Conservation (phyloP, 2,888 invertebrate species). For the Sthenelais limicola region DNA sequence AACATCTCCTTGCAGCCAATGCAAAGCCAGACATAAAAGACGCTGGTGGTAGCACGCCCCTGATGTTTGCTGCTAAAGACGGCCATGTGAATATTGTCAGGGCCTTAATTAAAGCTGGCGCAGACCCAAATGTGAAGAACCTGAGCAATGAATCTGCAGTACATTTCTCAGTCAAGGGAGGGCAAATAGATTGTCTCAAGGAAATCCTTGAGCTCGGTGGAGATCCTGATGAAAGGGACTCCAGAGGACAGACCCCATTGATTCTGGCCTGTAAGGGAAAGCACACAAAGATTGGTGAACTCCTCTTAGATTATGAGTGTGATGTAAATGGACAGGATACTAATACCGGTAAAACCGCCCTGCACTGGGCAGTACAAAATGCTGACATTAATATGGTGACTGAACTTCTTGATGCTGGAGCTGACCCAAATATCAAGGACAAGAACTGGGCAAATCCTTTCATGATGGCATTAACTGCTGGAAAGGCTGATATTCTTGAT, state of each 20-base stretch:
- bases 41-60: constrained; percentile 47
- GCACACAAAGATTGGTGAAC: constrained; percentile 35
- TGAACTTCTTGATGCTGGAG: constrained; percentile 42
- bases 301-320: constrained; percentile 43
- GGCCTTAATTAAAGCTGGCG: constrained; percentile 58
- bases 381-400: constrained; percentile 35
- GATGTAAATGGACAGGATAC: constrained; percentile 49
- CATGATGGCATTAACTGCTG: constrained; percentile 55
- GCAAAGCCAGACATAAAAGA: constrained; percentile 44
- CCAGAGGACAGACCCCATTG: constrained; percentile 60
- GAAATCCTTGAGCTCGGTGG: constrained; percentile 59
- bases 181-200: constrained; percentile 58
- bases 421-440: constrained; percentile 48
- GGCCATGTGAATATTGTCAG: constrained; percentile 53
- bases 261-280: constrained; percentile 57
- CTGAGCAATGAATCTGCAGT: constrained; percentile 56
- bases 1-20: constrained; percentile 38
- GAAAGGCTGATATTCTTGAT: constrained; percentile 53
- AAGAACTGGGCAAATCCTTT: constrained; percentile 58
- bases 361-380: constrained; percentile 51
- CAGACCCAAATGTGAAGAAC: constrained; percentile 58
- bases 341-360: constrained; percentile 46
- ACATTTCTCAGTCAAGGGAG: constrained; percentile 61
- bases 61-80: constrained; percentile 48
- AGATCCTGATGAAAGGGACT: constrained; percentile 58